Evolutionary conservation across 1,140 invertebrate genomes (phyloP), one percentile per base, ranked within the genome.

Genomic region (Tetranychus urticae): DNA sequence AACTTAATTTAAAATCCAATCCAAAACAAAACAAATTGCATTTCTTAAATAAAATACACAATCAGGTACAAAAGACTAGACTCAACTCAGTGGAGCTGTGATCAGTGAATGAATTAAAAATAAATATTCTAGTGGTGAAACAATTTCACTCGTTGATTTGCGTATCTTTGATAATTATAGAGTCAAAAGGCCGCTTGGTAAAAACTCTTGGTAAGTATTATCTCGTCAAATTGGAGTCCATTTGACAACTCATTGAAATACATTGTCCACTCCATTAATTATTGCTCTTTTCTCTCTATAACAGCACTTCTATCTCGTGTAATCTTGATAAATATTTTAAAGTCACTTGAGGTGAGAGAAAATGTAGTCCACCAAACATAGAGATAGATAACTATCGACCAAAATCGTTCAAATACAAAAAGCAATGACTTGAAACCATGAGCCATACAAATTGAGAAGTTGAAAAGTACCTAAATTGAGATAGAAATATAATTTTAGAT

Each of bases 131-230:
- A 85, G 84, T 55, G 93, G 77, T 33, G 88, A 92, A 75, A 79
- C 85, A 3, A 75, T 91, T 62, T 82, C 86, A 68, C 88, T 92
- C 1, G 73, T 75, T 5, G 85, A 89, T 73, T 73, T 79, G 63
- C 93, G 93, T 36, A 86, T 99, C 68, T 82, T 83, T 68, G 96
- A 99, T 71, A 98, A 98, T 71, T 97, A 92, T 68, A 79, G 87
- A 69, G 94, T 98, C 0, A 98, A 98, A 71, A 92, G 85, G 70
- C 93, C 98, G 77, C 89, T 97, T 62, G 77, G 99, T 48, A 23
- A 23, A 23, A 88, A 93, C 73, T 97, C 96, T 3, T 91, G 90
- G 80, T 84, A 75, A 76, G 75, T 73, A 50, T 55, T 56, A 36
- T 61, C 36, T 6, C 10, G 5, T 42, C 10, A 5, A 42, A 42